A percentile compares a stretch with the other conserved stretches of the same genome.
These are phyloP conservation scores for Stomorhina lunata DNA, from an alignment of 2,888 invertebrate genomes.

Conservation along the genomic window DNA sequence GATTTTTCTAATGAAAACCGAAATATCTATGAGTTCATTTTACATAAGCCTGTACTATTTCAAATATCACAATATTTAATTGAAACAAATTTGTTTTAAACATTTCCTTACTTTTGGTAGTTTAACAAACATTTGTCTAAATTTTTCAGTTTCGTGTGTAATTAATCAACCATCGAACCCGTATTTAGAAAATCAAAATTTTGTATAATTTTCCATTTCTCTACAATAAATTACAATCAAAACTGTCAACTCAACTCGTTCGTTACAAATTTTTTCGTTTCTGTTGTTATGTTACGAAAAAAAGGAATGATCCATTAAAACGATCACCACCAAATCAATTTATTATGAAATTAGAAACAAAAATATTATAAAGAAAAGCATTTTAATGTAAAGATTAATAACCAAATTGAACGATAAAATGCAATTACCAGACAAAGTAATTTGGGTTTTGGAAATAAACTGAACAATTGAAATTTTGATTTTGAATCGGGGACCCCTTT, in stretches of 20 bases:
- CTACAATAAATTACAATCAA: conserved; percentile 36
- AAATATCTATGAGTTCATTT: no score
- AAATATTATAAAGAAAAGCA: conserved; percentile 24
- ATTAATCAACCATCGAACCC: conserved; percentile 37
- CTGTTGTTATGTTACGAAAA: neutral
- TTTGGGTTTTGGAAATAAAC: neutral
- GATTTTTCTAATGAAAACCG: no score
- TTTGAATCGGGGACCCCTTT: conserved; percentile 8
- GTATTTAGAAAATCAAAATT: conserved; percentile 9
- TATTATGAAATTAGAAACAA: conserved; percentile 32
- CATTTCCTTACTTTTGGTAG: no score
- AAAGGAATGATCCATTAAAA: neutral
- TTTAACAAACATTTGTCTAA: no score
- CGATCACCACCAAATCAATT: conserved; percentile 41
- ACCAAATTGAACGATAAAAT: conserved; percentile 61
- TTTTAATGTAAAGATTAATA: conserved; percentile 45
- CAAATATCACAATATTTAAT: no score
- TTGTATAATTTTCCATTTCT: conserved; percentile 12
- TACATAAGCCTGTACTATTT: no score
- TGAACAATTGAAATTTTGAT: conserved; percentile 35
- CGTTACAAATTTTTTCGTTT: conserved; percentile 8
- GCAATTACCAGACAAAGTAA: conserved; percentile 42
- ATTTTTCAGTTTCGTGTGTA: neutral
- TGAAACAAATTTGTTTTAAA: no score
- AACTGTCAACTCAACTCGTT: conserved; percentile 46